Conservation (phyloP, 2,113 vertebrate genomes). For the Gnathonemus longibarbis region DNA sequence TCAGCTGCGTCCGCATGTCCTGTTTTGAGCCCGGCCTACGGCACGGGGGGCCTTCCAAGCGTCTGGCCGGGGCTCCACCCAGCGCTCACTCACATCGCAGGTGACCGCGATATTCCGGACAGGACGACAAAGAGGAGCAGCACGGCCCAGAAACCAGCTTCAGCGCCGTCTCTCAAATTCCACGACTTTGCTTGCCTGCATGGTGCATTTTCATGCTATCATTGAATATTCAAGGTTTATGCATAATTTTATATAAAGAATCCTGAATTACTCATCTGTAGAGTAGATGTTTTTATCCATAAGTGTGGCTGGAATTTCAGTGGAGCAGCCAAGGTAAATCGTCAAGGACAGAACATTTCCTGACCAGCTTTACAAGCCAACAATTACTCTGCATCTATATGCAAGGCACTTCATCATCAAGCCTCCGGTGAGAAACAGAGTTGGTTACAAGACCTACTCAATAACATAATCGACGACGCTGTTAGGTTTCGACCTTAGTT, state of each 20-base stretch:
- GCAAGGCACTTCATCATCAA: background rate
- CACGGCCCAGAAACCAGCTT: background rate
- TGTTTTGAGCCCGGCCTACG: background rate
- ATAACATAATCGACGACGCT: background rate
- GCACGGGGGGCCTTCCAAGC: background rate
- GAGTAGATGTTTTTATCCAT: background rate
- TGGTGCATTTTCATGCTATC: background rate
- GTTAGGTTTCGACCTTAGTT: background rate
- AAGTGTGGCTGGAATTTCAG: background rate
- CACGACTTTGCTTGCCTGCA: background rate
- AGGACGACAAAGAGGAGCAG: background rate
- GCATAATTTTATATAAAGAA: background rate
- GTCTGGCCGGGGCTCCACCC: background rate
- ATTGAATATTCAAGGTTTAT: background rate
- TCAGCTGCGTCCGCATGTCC: slow-evolving; percentile 15
- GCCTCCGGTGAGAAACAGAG: background rate
- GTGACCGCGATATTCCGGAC: background rate
- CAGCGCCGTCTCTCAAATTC: background rate
- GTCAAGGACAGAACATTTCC: background rate
- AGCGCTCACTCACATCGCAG: background rate
- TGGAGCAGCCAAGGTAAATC: background rate
- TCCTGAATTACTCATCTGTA: background rate
- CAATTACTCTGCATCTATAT: background rate
- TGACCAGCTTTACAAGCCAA: background rate
- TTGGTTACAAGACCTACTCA: background rate